Conservation (phyloP, 2,888 invertebrate species). For the Hypselothyrea guttata region DNA sequence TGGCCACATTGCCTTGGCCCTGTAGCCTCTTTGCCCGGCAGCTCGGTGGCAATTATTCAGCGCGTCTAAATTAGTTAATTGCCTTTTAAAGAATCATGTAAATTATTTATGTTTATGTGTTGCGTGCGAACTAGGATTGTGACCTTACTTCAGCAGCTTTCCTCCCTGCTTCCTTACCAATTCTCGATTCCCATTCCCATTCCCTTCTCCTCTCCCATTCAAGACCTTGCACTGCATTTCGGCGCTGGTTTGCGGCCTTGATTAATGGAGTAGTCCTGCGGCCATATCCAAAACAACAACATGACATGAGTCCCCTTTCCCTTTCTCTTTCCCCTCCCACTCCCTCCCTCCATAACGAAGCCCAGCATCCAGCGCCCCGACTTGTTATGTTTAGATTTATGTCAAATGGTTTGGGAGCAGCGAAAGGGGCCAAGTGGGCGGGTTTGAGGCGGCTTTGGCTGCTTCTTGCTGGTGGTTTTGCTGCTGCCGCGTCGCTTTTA, state of each 20-base stretch:
- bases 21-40: conserved; percentile 6
- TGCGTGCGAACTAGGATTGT: conserved; percentile 14
- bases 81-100: conserved; percentile 77
- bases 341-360: not conserved
- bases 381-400: conserved; percentile 77
- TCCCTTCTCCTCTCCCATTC: not conserved
- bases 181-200: not conserved
- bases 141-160: not conserved
- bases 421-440: not conserved
- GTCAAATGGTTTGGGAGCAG: conserved; percentile 66
- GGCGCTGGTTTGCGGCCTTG: conserved; percentile 73
- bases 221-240: conserved; percentile 48
- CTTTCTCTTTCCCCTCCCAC: conserved; percentile 16
- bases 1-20: conserved; percentile 7
- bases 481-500: conserved; percentile 46
- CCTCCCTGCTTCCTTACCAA: not conserved
- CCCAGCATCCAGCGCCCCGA: conserved; percentile 1
- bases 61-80: conserved; percentile 79
- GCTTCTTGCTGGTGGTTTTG: not conserved
- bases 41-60: conserved; percentile 73
- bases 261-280: conserved; percentile 77
- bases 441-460: not conserved
- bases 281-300: conserved; percentile 40
- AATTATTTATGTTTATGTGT: conserved; percentile 75
- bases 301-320: conserved; percentile 42